Evolutionary conservation across 2,888 invertebrate genomes (phyloP).

Genomic region (Scaptomyza parva): DNA sequence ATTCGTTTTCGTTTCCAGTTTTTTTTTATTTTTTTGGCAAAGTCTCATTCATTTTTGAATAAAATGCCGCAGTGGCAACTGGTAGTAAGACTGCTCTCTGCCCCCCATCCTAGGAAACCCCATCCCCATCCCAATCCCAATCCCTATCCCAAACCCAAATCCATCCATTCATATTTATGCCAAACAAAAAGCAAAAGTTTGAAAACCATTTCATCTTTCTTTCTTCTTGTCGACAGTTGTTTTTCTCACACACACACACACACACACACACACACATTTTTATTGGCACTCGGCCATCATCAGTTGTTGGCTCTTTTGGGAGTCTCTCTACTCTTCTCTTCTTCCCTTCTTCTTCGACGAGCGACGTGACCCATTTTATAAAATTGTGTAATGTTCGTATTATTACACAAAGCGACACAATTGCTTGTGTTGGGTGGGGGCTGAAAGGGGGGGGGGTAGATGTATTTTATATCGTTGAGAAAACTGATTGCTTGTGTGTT

Average conservation of each 20-base stretch:
- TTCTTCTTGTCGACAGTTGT: slow-evolving; percentile 69
- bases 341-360: neutral
- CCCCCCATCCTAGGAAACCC: no score
- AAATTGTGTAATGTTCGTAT: slow-evolving; percentile 72
- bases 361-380: slow-evolving; percentile 77
- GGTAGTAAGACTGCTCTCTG: slow-evolving; percentile 12
- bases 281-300: slow-evolving; percentile 76
- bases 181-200: slow-evolving; percentile 79
- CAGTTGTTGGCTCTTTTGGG: slow-evolving; percentile 42
- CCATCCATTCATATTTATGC: slow-evolving; percentile 79
- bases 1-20: neutral
- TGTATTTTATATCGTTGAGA: slow-evolving; percentile 38
- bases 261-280: slow-evolving; percentile 62
- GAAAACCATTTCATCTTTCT: slow-evolving; percentile 74
- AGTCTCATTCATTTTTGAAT: slow-evolving; percentile 37
- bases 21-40: slow-evolving; percentile 26
- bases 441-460: neutral
- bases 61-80: slow-evolving; percentile 64
- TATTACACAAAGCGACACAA: slow-evolving; percentile 63
- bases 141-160: slow-evolving; percentile 43
- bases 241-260: slow-evolving; percentile 63
- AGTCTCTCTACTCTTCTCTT: neutral
- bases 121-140: neutral
- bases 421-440: slow-evolving; percentile 19
- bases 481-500: slow-evolving; percentile 56